Percentiles rank a stretch among this genome's conserved stretches.
Evolutionary conservation across 2,113 vertebrate species (phyloP).

Genomic region (Poeciliopsis turrubarensis): DNA sequence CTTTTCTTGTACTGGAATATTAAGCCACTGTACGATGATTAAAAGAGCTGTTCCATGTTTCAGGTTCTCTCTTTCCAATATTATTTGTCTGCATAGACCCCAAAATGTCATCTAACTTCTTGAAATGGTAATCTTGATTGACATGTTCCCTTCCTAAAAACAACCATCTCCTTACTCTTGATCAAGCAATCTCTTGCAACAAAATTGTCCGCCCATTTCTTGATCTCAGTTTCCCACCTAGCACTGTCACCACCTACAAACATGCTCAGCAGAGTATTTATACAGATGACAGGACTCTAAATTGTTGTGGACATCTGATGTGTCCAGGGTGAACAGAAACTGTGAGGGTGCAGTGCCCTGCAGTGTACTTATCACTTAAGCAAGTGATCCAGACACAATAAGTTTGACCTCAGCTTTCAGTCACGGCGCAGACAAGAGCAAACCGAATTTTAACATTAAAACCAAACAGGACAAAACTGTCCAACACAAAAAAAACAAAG

Average conservation of each 20-base stretch:
- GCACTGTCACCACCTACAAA: not conserved
- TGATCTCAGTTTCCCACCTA: not conserved
- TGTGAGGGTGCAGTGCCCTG: not conserved
- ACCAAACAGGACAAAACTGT: slow-evolving; percentile 3
- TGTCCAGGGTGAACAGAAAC: not conserved
- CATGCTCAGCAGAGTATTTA: not conserved
- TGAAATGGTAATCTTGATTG: no score
- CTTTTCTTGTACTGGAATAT: no score
- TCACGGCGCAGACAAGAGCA: not conserved
- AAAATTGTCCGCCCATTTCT: not conserved
- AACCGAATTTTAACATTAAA: not conserved
- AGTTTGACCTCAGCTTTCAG: not conserved
- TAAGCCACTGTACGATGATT: no score
- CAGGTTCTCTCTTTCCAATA: no score
- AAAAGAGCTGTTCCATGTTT: no score
- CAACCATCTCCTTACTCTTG: no score
- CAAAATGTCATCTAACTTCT: no score
- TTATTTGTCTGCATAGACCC: no score
- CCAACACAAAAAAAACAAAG: not conserved
- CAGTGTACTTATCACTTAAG: not conserved
- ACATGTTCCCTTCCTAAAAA: no score
- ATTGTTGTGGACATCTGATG: not conserved
- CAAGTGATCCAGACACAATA: slow-evolving; percentile 1
- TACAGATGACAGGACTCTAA: not conserved
- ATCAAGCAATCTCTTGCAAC: not conserved